Evolutionary conservation across 2,797 vertebrate genomes (phyloP).

Genomic region (Naso thynnoides): DNA sequence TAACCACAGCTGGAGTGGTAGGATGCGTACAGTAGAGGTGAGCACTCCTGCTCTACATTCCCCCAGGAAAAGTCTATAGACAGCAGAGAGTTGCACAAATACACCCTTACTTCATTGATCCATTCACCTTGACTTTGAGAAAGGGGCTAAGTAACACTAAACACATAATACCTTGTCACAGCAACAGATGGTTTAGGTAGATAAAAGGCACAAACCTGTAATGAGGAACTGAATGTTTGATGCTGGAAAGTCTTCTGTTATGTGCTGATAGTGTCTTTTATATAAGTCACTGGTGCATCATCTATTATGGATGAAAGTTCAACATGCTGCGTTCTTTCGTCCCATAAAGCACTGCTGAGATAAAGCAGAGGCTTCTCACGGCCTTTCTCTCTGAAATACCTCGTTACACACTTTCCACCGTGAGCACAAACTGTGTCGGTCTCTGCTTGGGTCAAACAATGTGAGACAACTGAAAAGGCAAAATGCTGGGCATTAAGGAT

Average conservation of each 20-base stretch:
- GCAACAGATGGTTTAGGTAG: conserved; percentile 33
- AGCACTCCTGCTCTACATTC: conserved; percentile 26
- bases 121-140: conserved; percentile 39
- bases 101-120: conserved; percentile 48
- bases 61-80: conserved; percentile 14
- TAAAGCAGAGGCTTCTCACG: not conserved
- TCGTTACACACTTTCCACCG: not conserved
- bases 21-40: conserved; percentile 49
- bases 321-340: conserved; percentile 33
- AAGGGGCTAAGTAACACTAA: conserved; percentile 28
- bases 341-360: conserved; percentile 21
- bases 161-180: conserved; percentile 30
- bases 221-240: conserved; percentile 26
- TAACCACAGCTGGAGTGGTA: conserved; percentile 73
- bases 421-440: conserved; percentile 12
- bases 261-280: conserved; percentile 45
- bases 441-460: conserved; percentile 7
- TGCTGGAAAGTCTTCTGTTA: conserved; percentile 29
- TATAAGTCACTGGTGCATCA: conserved; percentile 49
- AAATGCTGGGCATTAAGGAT: not conserved
- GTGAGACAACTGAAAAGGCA: not conserved
- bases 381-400: not conserved
- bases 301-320: conserved; percentile 64
- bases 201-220: conserved; percentile 1
- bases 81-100: conserved; percentile 7